phyloP scores from a whole-genome alignment of 2,888 invertebrate genomes.

The Sussaba pulchella region DNA sequence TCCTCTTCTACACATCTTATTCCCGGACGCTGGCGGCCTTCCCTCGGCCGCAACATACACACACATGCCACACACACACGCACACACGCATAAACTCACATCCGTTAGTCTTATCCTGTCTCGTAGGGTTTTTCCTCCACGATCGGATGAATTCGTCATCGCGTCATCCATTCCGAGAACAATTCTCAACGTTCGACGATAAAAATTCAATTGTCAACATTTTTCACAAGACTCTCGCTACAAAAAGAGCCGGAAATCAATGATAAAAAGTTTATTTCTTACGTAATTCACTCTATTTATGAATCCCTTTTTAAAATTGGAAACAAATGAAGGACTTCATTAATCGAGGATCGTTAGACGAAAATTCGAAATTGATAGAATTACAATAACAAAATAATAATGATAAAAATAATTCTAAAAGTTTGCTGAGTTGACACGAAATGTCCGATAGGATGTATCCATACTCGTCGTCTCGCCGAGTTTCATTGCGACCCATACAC shows the following conservation, averaged over 20 bases:
- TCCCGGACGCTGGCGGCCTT: not conserved
- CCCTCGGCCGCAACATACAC: not conserved
- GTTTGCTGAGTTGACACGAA: slow-evolving; percentile 7
- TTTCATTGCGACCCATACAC: not conserved
- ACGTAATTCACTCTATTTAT: not conserved
- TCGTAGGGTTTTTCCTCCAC: not conserved
- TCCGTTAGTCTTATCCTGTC: slow-evolving; percentile 50
- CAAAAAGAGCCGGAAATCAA: slow-evolving; percentile 6
- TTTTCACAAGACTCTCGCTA: not conserved
- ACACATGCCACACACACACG: too few species aligned
- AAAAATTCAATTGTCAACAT: not conserved
- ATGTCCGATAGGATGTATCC: slow-evolving; percentile 3
- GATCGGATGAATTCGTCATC: slow-evolving; percentile 25
- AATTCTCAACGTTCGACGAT: not conserved
- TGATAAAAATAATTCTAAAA: not conserved
- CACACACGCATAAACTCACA: too few species aligned
- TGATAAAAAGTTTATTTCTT: not conserved
- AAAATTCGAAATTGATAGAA: not conserved
- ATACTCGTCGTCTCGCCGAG: not conserved
- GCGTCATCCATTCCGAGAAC: slow-evolving; percentile 22
- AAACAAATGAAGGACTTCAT: too few species aligned
- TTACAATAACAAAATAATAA: not conserved
- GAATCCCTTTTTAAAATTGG: too few species aligned
- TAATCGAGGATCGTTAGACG: too few species aligned
- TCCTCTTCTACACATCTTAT: slow-evolving; percentile 49